Conservation (phyloP, 2,113 vertebrate genomes). For the Muscicapa adusta region DNA sequence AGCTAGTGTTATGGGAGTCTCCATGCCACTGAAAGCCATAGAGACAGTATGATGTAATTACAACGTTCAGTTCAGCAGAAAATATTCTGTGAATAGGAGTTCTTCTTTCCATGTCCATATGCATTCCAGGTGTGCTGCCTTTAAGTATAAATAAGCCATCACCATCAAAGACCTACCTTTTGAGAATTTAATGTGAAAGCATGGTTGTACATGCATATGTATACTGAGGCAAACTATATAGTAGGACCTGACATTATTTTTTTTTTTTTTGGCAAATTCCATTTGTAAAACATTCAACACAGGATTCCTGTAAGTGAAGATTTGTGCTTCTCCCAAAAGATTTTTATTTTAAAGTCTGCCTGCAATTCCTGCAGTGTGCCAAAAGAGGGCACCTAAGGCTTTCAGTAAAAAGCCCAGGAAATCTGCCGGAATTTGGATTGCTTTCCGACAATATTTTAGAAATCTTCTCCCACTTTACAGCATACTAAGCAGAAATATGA, state of each 20-base stretch:
- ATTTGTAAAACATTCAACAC: not conserved
- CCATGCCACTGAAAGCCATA: not conserved
- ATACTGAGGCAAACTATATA: not conserved
- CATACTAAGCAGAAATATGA: not conserved
- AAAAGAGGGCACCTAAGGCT: conserved; percentile 73
- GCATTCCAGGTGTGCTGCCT: not conserved
- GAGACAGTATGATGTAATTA: not conserved
- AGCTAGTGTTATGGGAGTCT: not conserved
- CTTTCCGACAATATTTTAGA: conserved; percentile 1
- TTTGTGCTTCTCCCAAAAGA: not conserved
- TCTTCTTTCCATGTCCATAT: not conserved
- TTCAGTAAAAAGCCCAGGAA: not conserved
- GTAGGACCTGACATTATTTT: not conserved
- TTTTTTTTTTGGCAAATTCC: not conserved
- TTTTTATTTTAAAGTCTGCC: not conserved
- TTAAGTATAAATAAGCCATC: not conserved
- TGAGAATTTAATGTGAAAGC: not conserved
- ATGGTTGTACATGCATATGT: not conserved
- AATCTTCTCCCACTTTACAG: not conserved
- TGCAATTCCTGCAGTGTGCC: conserved; percentile 19
- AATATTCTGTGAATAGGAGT: not conserved
- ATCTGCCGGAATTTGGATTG: not conserved
- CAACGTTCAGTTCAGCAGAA: not conserved
- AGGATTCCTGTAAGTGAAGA: not conserved
- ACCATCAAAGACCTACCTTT: not conserved